These are phyloP conservation scores for Grammomys dolichurus DNA, from an alignment of 2,113 vertebrate species.

Conservation along the genomic window DNA sequence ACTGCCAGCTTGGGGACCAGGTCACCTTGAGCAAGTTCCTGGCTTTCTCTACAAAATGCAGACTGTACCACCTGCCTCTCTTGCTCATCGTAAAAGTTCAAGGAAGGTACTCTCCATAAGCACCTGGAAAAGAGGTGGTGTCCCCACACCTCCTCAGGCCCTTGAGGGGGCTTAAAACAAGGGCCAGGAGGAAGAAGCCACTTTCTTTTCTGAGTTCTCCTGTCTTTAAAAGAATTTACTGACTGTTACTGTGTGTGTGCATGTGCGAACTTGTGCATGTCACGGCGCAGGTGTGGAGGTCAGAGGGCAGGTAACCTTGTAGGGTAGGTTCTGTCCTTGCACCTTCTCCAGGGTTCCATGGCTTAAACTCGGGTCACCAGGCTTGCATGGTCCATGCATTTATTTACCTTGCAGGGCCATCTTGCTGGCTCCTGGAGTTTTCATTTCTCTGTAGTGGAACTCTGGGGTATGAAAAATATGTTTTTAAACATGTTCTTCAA, in stretches of 20 bases:
- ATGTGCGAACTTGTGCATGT: not conserved
- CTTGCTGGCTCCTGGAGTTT: not conserved
- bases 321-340: not conserved
- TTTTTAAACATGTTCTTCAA: not conserved
- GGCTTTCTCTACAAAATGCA: not conserved
- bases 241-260: not conserved
- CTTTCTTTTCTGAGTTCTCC: not conserved
- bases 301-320: too few relatives aligned
- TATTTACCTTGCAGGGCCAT: not conserved
- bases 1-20: not conserved
- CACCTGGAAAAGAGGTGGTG: not conserved
- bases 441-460: not conserved
- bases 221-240: not conserved
- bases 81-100: not conserved
- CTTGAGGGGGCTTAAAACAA: not conserved
- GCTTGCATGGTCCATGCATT: not conserved
- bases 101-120: not conserved
- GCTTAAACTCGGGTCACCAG: not conserved
- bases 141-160: too few relatives aligned
- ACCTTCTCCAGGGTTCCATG: not conserved
- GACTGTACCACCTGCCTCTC: fast-evolving
- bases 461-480: not conserved
- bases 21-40: slow-evolving; percentile 35
- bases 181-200: not conserved
- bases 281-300: not conserved